A percentile compares a stretch with the other conserved stretches of the same genome.
These are phyloP conservation scores for Oscheius sp. DNA, from an alignment of 2,888 invertebrate species.

Conservation along the genomic window DNA sequence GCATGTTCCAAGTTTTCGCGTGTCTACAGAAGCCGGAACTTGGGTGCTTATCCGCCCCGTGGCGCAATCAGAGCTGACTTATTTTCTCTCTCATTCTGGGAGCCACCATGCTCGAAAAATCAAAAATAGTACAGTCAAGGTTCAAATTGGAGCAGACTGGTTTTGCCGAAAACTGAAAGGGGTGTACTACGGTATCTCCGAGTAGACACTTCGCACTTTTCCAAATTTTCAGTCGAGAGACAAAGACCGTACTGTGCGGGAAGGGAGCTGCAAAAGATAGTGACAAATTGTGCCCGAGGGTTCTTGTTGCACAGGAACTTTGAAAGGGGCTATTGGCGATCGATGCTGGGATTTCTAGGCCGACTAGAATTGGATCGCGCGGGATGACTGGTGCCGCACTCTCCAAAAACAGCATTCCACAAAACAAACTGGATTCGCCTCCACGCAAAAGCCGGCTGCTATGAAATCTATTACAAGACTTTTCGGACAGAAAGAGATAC, in stretches of 20 bases:
- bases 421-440: slow-evolving; percentile 36
- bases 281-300: not conserved
- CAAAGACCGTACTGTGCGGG: not conserved
- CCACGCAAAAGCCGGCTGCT: slow-evolving; percentile 26
- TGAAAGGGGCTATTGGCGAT: slow-evolving; percentile 24
- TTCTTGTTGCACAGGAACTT: slow-evolving; percentile 1
- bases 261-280: not conserved
- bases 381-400: slow-evolving; percentile 22
- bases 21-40: too few relatives aligned
- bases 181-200: slow-evolving; percentile 27
- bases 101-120: not conserved
- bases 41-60: not conserved
- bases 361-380: slow-evolving; percentile 37
- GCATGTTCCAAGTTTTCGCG: not conserved
- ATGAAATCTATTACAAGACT: slow-evolving; percentile 38
- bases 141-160: slow-evolving; percentile 14
- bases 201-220: too few relatives aligned
- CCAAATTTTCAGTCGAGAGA: too few relatives aligned
- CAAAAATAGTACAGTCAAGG: not conserved
- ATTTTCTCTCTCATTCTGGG: too few relatives aligned
- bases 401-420: slow-evolving; percentile 37
- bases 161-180: slow-evolving; percentile 27
- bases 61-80: not conserved
- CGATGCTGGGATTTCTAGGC: slow-evolving; percentile 34
- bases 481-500: slow-evolving; percentile 11